These are phyloP conservation scores for Chaetoderma sp. DNA, from an alignment of 2,888 invertebrate genomes.

Conservation along the genomic window DNA sequence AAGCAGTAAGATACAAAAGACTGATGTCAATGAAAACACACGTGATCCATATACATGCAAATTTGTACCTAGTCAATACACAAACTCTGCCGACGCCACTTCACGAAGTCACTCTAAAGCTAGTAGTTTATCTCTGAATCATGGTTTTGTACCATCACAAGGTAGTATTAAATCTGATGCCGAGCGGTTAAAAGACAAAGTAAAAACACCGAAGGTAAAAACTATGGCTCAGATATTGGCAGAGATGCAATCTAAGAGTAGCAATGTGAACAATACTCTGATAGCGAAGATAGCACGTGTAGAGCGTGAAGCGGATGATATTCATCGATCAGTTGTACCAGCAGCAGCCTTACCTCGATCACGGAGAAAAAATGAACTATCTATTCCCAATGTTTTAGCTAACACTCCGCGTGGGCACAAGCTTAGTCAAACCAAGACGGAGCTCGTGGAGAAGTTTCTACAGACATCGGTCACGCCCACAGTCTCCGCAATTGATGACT, in stretches of 20 bases:
- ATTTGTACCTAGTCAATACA: no score
- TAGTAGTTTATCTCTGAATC: no score
- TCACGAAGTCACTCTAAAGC: no score
- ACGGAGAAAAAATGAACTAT: slow-evolving; percentile 48
- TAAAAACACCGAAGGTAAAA: slow-evolving; percentile 70
- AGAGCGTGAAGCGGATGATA: slow-evolving; percentile 50
- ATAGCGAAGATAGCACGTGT: slow-evolving; percentile 59
- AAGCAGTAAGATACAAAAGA: no score
- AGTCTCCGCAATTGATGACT: slow-evolving; percentile 46
- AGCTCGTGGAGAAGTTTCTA: slow-evolving; percentile 70
- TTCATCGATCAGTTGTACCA: slow-evolving; percentile 53
- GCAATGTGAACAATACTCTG: slow-evolving; percentile 52
- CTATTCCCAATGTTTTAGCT: slow-evolving; percentile 41
- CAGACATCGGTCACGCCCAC: slow-evolving; percentile 54
- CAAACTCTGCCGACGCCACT: no score
- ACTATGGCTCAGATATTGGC: slow-evolving; percentile 86
- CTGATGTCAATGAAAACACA: no score
- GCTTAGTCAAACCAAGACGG: slow-evolving; percentile 65
- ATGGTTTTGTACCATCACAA: not conserved
- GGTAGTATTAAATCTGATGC: not conserved
- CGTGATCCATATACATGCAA: no score
- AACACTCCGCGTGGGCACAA: slow-evolving; percentile 42
- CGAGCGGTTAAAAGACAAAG: not conserved
- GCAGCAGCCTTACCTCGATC: slow-evolving; percentile 57
- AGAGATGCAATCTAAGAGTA: slow-evolving; percentile 76